phyloP scores from a whole-genome alignment of 2,888 invertebrate species.

The Neoitamus cyanurus region DNA sequence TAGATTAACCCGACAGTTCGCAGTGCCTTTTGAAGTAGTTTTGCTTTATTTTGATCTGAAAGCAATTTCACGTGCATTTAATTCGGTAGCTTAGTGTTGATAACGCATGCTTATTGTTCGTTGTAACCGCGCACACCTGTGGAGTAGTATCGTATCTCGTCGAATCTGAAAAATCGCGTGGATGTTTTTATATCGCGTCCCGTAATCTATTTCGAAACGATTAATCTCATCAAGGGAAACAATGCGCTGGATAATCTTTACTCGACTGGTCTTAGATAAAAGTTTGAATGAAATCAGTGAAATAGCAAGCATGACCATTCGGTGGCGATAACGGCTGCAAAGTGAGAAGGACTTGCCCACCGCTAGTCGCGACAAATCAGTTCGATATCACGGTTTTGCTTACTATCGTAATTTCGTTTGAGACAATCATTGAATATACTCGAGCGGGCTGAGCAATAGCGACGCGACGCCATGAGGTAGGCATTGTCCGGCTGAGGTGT shows the following conservation, averaged over 20 bases:
- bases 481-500: background rate
- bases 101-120: background rate
- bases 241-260: background rate
- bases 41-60: background rate
- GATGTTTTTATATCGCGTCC: background rate
- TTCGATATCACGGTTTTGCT: background rate
- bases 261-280: background rate
- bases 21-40: background rate
- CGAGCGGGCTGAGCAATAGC: background rate
- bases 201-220: background rate
- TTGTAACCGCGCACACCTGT: background rate
- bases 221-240: background rate
- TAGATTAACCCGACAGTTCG: background rate
- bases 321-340: background rate
- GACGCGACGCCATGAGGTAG: background rate
- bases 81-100: background rate
- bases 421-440: background rate
- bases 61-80: background rate
- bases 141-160: background rate
- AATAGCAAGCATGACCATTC: background rate
- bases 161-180: background rate
- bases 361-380: background rate
- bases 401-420: background rate
- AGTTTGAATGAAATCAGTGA: background rate
- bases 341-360: background rate